These are phyloP conservation scores for Diorhabda elongata DNA, from an alignment of 1,140 invertebrate genomes.

Conservation along the genomic window DNA sequence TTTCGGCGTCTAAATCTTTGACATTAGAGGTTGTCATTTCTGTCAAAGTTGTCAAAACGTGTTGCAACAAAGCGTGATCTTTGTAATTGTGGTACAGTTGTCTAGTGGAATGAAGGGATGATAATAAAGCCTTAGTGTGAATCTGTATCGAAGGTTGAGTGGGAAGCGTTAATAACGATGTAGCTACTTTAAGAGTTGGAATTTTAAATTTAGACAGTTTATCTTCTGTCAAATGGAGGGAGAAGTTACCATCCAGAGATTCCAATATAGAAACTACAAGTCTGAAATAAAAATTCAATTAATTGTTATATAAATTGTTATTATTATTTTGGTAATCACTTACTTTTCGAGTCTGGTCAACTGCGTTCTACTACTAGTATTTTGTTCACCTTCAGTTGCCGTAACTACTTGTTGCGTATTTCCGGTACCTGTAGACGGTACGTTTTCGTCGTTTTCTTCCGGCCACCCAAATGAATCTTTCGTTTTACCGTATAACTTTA, in stretches of 20 bases:
- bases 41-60: slow-evolving; percentile 68
- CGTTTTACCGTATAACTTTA: slow-evolving; percentile 79
- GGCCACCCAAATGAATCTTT: slow-evolving; percentile 97
- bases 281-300: slow-evolving; percentile 41
- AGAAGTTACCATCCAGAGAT: slow-evolving; percentile 68
- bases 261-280: slow-evolving; percentile 71
- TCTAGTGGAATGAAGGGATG: slow-evolving; percentile 70
- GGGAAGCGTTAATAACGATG: slow-evolving; percentile 75
- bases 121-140: slow-evolving; percentile 72
- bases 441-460: slow-evolving; percentile 84
- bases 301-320: slow-evolving; percentile 41
- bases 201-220: slow-evolving; percentile 50
- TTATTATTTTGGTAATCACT: slow-evolving; percentile 38
- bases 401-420: slow-evolving; percentile 6
- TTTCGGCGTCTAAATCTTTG: slow-evolving; percentile 81
- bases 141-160: slow-evolving; percentile 75
- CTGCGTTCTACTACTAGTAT: slow-evolving; percentile 1
- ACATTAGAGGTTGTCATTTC: slow-evolving; percentile 54
- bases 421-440: slow-evolving; percentile 30
- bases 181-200: slow-evolving; percentile 69
- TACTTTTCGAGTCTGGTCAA: slow-evolving; percentile 18
- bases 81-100: slow-evolving; percentile 81
- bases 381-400: slow-evolving; percentile 18
- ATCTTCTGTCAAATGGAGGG: slow-evolving; percentile 45
- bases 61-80: slow-evolving; percentile 77